phyloP scores from a whole-genome alignment of 2,888 invertebrate species.

The Ochropleura leucogaster region DNA sequence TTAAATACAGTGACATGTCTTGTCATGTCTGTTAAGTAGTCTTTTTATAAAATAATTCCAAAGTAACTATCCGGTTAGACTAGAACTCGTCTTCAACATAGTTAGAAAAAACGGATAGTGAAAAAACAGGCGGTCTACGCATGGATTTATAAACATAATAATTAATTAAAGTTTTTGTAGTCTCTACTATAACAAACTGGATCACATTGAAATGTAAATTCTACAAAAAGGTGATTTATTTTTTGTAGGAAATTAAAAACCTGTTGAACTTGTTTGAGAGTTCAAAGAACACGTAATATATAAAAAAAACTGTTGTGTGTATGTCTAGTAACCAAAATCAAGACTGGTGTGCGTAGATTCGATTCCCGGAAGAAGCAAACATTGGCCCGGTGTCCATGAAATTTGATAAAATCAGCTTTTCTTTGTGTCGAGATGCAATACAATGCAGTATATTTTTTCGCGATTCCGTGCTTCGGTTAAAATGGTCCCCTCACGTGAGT shows the following conservation, averaged over 20 bases:
- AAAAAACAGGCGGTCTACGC: not conserved
- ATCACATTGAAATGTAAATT: slow-evolving; percentile 3
- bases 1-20: not conserved
- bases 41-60: not conserved
- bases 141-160: not conserved
- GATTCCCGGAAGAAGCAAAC: not conserved
- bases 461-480: not conserved
- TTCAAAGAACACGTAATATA: not conserved
- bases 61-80: not conserved
- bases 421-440: not conserved
- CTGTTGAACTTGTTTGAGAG: not conserved
- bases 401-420: not conserved
- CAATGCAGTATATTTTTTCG: not conserved
- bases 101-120: not conserved
- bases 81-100: not conserved
- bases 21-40: not conserved
- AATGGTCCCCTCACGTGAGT: not conserved
- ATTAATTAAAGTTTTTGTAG: not conserved
- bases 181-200: not conserved
- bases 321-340: not conserved
- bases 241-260: not conserved
- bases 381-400: not conserved
- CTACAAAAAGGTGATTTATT: not conserved
- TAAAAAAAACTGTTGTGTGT: not conserved
- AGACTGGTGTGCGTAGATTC: not conserved